Conservation (phyloP, 1,140 invertebrate genomes). For the Pogonognathellus flavescens region DNA sequence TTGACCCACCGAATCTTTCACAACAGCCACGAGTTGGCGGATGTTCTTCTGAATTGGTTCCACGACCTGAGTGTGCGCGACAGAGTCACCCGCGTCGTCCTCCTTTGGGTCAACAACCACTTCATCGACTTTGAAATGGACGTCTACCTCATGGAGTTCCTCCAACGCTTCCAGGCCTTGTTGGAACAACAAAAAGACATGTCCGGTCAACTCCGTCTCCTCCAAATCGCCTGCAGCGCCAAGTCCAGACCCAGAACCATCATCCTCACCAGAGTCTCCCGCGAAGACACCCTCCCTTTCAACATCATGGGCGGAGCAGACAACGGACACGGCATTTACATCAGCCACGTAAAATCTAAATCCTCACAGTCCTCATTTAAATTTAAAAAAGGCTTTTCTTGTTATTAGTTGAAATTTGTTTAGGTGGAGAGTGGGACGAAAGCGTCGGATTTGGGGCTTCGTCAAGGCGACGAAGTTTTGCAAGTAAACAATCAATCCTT, state of each 20-base stretch:
- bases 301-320: slow-evolving; percentile 94
- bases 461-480: slow-evolving; percentile 96
- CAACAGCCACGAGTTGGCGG: slow-evolving; percentile 44
- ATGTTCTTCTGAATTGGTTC: slow-evolving; percentile 72
- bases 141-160: slow-evolving; percentile 22
- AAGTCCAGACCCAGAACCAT: slow-evolving; percentile 93
- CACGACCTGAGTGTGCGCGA: slow-evolving; percentile 84
- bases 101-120: slow-evolving; percentile 98
- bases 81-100: slow-evolving; percentile 92
- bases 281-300: slow-evolving; percentile 94
- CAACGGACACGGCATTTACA: slow-evolving; percentile 91
- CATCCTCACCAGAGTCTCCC: slow-evolving; percentile 88
- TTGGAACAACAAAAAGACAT: slow-evolving; percentile 81
- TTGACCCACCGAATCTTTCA: slow-evolving; percentile 95
- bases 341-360: slow-evolving; percentile 72
- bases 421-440: slow-evolving; percentile 89
- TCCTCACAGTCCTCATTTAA: background rate
- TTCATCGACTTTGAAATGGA: slow-evolving; percentile 97
- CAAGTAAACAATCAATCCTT: slow-evolving; percentile 98
- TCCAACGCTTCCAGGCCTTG: slow-evolving; percentile 88
- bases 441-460: slow-evolving; percentile 95
- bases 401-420: background rate
- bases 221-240: slow-evolving; percentile 96
- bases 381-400: too few relatives aligned
- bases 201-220: slow-evolving; percentile 76